Evolutionary conservation across 2,888 invertebrate species (phyloP).

Genomic region (Parascotia fuliginaria): DNA sequence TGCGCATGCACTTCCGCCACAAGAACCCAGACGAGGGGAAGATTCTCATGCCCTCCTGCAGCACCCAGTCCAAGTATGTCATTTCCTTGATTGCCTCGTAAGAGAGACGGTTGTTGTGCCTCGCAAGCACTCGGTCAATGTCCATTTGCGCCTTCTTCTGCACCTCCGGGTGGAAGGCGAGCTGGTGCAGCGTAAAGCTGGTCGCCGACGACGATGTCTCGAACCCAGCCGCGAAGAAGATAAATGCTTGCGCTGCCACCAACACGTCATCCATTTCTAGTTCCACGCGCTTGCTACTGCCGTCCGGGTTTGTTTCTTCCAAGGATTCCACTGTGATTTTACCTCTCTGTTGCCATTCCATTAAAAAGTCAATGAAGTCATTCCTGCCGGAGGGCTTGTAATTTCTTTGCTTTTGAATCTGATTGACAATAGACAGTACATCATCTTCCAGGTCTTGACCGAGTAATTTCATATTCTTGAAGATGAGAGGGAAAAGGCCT

Average conservation of each 20-base stretch:
- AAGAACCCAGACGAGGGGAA: slow-evolving; percentile 59
- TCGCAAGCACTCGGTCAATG: slow-evolving; percentile 56
- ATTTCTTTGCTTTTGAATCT: slow-evolving; percentile 51
- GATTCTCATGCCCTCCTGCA: slow-evolving; percentile 65
- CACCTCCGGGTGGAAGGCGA: slow-evolving; percentile 60
- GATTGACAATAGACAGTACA: slow-evolving; percentile 44
- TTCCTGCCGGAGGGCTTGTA: slow-evolving; percentile 58
- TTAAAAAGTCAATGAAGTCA: slow-evolving; percentile 60
- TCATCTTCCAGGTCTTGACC: slow-evolving; percentile 57
- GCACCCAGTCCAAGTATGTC: slow-evolving; percentile 64
- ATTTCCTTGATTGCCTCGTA: slow-evolving; percentile 69
- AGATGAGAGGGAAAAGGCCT: slow-evolving; percentile 54
- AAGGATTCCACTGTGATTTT: slow-evolving; percentile 53
- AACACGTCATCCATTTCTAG: slow-evolving; percentile 56
- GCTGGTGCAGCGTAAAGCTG: slow-evolving; percentile 65
- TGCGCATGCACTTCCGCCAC: slow-evolving; percentile 45
- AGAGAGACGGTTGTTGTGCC: slow-evolving; percentile 53
- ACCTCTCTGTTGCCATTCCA: slow-evolving; percentile 57
- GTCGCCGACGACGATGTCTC: slow-evolving; percentile 79
- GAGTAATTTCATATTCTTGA: slow-evolving; percentile 51
- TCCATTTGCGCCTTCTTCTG: slow-evolving; percentile 60
- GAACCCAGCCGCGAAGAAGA: slow-evolving; percentile 77
- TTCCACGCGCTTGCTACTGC: slow-evolving; percentile 43
- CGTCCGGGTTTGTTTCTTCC: slow-evolving; percentile 49
- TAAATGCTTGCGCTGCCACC: slow-evolving; percentile 63